phyloP scores from a whole-genome alignment of 2,888 invertebrate genomes.

The Phalera bucephala region DNA sequence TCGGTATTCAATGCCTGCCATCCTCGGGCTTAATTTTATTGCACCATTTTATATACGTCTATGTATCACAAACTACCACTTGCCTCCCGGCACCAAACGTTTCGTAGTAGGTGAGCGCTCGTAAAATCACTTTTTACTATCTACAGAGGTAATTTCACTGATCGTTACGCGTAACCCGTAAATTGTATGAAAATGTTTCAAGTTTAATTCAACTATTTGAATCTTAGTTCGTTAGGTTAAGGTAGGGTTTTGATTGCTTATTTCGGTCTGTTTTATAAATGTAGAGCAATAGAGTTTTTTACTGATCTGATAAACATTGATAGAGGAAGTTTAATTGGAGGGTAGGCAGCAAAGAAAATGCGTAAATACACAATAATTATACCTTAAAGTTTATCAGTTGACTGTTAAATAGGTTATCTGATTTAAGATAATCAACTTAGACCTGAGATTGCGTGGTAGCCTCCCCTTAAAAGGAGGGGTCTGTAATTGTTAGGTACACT shows the following conservation, averaged over 20 bases:
- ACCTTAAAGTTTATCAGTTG: neutral
- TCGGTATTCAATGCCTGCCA: constrained; percentile 19
- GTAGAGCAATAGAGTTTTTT: neutral
- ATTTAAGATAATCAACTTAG: neutral
- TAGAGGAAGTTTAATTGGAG: neutral
- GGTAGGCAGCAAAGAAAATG: neutral
- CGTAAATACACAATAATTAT: neutral
- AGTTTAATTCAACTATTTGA: constrained; percentile 6
- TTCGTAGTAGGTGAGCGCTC: constrained; percentile 23
- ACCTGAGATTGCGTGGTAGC: too few species aligned
- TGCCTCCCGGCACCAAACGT: constrained; percentile 14
- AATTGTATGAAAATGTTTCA: constrained; percentile 25
- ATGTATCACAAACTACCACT: constrained; percentile 17
- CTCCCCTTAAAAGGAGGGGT: too few species aligned
- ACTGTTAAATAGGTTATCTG: neutral
- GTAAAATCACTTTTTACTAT: constrained; percentile 40
- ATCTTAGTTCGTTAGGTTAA: constrained; percentile 6
- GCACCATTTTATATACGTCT: constrained; percentile 15
- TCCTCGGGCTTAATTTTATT: constrained; percentile 9
- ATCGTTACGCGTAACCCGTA: constrained; percentile 27
- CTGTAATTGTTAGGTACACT: too few species aligned
- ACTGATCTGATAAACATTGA: constrained; percentile 1
- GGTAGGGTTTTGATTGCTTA: constrained; percentile 5
- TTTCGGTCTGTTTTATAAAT: neutral
- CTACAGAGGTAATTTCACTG: constrained; percentile 31